These are phyloP conservation scores for human (Homo sapiens) DNA, from an alignment of 2,113 vertebrate genomes.

Conservation along the genomic window DNA sequence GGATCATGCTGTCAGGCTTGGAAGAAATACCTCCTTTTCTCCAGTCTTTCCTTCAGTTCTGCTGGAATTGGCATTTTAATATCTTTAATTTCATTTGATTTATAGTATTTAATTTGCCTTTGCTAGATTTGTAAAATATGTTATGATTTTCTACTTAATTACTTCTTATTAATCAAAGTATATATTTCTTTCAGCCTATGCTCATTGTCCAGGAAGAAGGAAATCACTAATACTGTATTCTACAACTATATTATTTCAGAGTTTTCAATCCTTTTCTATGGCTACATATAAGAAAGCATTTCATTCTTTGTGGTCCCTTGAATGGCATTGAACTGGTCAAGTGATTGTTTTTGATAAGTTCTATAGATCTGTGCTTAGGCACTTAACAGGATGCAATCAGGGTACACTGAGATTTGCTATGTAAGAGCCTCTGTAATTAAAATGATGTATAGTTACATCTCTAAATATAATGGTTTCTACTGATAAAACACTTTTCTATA, in stretches of 20 bases:
- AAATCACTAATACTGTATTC: not conserved
- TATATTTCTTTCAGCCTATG: not conserved
- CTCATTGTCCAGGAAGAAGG: not conserved
- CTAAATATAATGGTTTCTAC: not conserved
- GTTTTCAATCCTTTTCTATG: not conserved
- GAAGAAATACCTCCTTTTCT: not conserved
- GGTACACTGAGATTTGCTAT: not conserved
- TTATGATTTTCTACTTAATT: not conserved
- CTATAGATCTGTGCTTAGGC: not conserved
- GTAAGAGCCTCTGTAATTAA: not conserved
- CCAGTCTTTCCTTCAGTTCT: not conserved
- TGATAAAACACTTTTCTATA: not conserved
- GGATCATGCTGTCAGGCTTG: not conserved
- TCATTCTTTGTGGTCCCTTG: not conserved
- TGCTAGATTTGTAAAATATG: not conserved
- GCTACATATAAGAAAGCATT: not conserved
- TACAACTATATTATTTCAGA: not conserved
- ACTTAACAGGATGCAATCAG: not conserved
- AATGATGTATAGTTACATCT: not conserved
- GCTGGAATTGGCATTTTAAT: not conserved
- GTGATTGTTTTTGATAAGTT: slow-evolving; percentile 11
- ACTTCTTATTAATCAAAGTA: not conserved
- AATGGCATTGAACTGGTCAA: not conserved
- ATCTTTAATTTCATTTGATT: not conserved
- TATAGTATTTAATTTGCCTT: not conserved